These are phyloP conservation scores for Aleiodes leptofemur DNA, from an alignment of 2,888 invertebrate genomes.

Conservation along the genomic window DNA sequence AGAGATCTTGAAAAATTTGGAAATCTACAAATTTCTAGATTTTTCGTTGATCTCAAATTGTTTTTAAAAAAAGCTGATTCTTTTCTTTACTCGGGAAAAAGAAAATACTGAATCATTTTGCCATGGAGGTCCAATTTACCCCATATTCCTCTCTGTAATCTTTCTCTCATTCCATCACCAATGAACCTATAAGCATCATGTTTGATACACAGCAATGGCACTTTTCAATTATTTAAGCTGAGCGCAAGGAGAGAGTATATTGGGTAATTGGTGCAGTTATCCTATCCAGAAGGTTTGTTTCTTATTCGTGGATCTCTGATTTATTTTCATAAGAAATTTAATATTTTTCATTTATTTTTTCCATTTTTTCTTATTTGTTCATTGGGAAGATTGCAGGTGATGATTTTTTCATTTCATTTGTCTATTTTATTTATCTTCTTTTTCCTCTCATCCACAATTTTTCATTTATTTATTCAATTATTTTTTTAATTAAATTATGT, in stretches of 20 bases:
- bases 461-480: slow-evolving; percentile 39
- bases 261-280: slow-evolving; percentile 27
- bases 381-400: slow-evolving; percentile 20
- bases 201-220: slow-evolving; percentile 34
- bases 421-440: too few relatives aligned
- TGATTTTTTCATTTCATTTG: background rate
- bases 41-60: too few relatives aligned
- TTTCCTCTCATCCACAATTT: slow-evolving; percentile 42
- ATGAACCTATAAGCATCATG: slow-evolving; percentile 10
- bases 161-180: background rate
- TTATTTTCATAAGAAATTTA: slow-evolving; percentile 15
- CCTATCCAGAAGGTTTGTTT: slow-evolving; percentile 15
- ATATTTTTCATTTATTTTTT: background rate
- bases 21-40: too few relatives aligned
- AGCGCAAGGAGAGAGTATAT: slow-evolving; percentile 28
- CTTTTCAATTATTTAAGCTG: slow-evolving; percentile 16
- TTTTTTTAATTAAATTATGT: slow-evolving; percentile 10
- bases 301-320: slow-evolving; percentile 2
- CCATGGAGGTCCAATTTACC: too few relatives aligned
- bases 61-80: too few relatives aligned
- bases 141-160: too few relatives aligned
- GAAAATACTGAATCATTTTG: too few relatives aligned
- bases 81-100: too few relatives aligned
- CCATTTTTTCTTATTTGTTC: background rate
- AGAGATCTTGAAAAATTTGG: too few relatives aligned